phyloP scores from a whole-genome alignment of 1,140 invertebrate genomes.

The Drosophila bifasciata region DNA sequence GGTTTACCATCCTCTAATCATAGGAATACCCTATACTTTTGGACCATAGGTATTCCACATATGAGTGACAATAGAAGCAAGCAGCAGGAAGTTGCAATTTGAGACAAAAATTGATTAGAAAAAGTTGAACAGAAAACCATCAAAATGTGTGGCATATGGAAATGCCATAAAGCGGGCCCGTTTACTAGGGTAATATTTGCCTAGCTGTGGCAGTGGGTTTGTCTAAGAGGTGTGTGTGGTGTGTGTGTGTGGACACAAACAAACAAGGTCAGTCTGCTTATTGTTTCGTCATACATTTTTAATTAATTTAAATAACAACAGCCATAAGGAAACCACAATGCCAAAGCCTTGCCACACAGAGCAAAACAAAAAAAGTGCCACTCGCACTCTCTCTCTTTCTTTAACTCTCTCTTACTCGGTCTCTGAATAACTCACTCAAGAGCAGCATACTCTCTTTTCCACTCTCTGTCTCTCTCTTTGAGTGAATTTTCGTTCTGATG shows the following conservation, averaged over 20 bases:
- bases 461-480: conserved; percentile 18
- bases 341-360: conserved; percentile 58
- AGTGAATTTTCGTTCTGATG: conserved; percentile 45
- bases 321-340: conserved; percentile 45
- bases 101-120: conserved; percentile 31
- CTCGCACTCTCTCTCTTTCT: too few relatives aligned
- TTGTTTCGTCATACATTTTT: conserved; percentile 73
- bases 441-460: not conserved
- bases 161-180: conserved; percentile 29
- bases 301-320: conserved; percentile 75
- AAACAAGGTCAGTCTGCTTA: conserved; percentile 69
- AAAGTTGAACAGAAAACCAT: conserved; percentile 11
- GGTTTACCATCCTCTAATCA: too few relatives aligned
- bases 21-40: too few relatives aligned
- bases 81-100: not conserved
- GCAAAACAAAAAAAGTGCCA: conserved; percentile 42
- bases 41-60: too few relatives aligned
- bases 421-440: conserved; percentile 29
- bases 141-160: conserved; percentile 28
- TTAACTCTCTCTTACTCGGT: not conserved
- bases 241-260: conserved; percentile 2
- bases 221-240: not conserved
- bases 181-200: not conserved
- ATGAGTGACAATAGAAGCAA: too few relatives aligned
- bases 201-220: not conserved